A percentile compares a stretch with the other conserved stretches of the same genome.
Conservation (phyloP, 2,888 invertebrate species). For the Noctuana brunneofusca region DNA sequence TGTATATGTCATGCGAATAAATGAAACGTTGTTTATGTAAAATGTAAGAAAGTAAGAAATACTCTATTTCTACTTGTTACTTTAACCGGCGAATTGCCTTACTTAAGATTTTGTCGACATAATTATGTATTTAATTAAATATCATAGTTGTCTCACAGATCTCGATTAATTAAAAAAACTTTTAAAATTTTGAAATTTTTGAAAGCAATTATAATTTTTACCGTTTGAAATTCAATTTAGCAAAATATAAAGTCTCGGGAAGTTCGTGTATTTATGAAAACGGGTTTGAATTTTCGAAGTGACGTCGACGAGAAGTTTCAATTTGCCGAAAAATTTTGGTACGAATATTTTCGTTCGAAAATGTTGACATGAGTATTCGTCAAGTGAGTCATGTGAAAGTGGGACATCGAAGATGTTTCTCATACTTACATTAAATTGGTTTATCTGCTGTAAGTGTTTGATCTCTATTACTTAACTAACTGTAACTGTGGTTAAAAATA, state of each 20-base stretch:
- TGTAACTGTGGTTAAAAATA: no score
- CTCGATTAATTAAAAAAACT: no score
- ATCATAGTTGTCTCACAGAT: background rate
- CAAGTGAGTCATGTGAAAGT: background rate
- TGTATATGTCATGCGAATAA: background rate
- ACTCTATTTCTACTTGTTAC: no score
- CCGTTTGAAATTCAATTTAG: background rate
- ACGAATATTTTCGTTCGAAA: background rate
- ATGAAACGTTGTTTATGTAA: background rate
- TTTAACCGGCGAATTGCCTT: no score
- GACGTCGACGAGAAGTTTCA: conserved; percentile 1
- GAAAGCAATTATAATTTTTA: background rate
- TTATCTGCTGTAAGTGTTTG: background rate
- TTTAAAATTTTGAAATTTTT: background rate
- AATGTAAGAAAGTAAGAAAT: no score
- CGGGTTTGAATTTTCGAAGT: background rate
- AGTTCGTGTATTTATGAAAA: background rate
- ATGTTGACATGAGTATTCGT: background rate
- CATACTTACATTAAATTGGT: background rate
- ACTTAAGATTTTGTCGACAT: no score
- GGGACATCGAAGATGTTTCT: background rate
- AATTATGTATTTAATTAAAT: no score
- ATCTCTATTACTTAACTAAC: no score
- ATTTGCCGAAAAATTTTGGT: background rate
- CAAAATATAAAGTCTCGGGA: background rate